phyloP scores from a whole-genome alignment of 1,140 invertebrate species.

The Apis dorsata region DNA sequence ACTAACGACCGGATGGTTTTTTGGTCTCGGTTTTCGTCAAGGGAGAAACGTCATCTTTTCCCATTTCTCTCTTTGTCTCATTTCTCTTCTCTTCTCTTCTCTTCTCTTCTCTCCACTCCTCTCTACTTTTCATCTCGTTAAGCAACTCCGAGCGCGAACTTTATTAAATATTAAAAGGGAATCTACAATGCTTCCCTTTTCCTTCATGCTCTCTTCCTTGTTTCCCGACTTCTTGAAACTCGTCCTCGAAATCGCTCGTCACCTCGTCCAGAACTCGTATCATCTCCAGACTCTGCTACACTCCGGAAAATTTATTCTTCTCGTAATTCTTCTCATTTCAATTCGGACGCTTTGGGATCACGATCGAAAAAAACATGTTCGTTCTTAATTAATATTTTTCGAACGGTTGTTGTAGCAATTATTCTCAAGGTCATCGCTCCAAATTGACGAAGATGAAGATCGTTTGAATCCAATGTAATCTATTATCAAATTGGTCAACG shows the following conservation, averaged over 20 bases:
- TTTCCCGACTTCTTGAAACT: neutral
- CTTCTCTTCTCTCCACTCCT: neutral
- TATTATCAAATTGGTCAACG: no score
- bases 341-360: no score
- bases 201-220: neutral
- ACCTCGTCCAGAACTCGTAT: neutral
- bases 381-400: no score
- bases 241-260: neutral
- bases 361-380: no score
- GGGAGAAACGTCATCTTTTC: slow-evolving; percentile 31
- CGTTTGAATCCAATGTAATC: no score
- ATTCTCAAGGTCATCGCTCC: no score
- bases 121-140: slow-evolving; percentile 33
- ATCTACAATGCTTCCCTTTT: slow-evolving; percentile 20
- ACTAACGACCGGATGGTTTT: slow-evolving; percentile 17
- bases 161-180: slow-evolving; percentile 56
- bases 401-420: no score
- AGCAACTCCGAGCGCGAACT: slow-evolving; percentile 28
- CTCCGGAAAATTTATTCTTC: neutral
- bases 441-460: no score
- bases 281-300: no score
- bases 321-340: no score
- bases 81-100: neutral
- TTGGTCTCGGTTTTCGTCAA: slow-evolving; percentile 25
- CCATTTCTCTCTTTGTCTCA: no score